phyloP scores from a whole-genome alignment of 2,888 invertebrate genomes.

The Xylota sylvarum region DNA sequence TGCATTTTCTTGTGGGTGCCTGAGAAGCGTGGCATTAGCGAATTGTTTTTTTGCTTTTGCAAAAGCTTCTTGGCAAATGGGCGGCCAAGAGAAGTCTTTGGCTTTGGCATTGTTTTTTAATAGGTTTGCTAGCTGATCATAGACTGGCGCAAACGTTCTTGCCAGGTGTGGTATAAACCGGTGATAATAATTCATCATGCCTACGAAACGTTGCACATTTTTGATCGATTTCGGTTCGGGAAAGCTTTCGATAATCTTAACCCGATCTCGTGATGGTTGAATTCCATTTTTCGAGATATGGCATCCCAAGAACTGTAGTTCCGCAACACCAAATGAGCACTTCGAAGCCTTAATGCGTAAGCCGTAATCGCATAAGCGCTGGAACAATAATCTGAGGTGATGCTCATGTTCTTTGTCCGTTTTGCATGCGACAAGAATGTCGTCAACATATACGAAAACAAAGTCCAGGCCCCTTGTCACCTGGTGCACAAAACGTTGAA shows the following conservation, averaged over 20 bases:
- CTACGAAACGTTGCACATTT: too few species aligned
- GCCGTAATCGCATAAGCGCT: constrained; percentile 12
- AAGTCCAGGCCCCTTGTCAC: constrained; percentile 14
- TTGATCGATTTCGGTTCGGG: too few species aligned
- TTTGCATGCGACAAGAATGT: constrained; percentile 25
- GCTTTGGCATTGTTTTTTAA: not conserved
- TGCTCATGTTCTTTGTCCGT: constrained; percentile 13
- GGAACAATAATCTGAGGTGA: constrained; percentile 21
- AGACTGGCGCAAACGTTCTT: not conserved
- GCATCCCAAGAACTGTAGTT: constrained; percentile 18
- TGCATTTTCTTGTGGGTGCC: not conserved
- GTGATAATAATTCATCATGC: too few species aligned
- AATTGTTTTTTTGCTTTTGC: not conserved
- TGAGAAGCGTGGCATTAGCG: not conserved
- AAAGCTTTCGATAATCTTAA: not conserved
- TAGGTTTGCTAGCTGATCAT: not conserved
- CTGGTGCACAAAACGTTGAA: constrained; percentile 38
- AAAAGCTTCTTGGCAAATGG: not conserved
- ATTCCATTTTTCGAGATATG: not conserved
- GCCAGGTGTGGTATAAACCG: too few species aligned
- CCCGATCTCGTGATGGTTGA: not conserved
- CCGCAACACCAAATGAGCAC: constrained; percentile 19
- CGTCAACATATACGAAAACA: constrained; percentile 36
- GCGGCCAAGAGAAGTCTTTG: not conserved
- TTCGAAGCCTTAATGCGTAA: constrained; percentile 29